These are phyloP conservation scores for Scatophagus argus DNA, from an alignment of 2,113 vertebrate genomes.

Conservation along the genomic window DNA sequence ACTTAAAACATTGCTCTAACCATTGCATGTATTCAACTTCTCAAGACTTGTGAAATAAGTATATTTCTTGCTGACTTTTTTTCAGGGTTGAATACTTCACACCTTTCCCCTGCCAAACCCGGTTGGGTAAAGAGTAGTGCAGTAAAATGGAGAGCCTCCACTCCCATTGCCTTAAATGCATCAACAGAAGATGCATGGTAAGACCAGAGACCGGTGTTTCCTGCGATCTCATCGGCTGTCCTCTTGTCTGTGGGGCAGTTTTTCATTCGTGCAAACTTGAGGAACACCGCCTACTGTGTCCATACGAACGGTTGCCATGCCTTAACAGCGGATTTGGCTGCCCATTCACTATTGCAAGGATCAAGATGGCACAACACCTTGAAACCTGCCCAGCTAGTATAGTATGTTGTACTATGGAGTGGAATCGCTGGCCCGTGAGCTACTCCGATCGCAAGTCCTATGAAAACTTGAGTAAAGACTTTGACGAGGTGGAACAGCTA, in stretches of 20 bases:
- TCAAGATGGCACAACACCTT: conserved; percentile 95
- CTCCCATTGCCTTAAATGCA: conserved; percentile 93
- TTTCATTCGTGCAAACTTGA: conserved; percentile 95
- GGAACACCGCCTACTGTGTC: conserved; percentile 94
- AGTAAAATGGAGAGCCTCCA: conserved; percentile 91
- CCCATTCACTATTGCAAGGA: conserved; percentile 90
- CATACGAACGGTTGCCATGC: conserved; percentile 95
- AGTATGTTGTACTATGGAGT: conserved; percentile 99
- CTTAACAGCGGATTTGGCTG: conserved; percentile 95
- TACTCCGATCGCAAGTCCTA: conserved; percentile 97
- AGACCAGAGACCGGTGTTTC: conserved; percentile 90
- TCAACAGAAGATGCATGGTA: conserved; percentile 95
- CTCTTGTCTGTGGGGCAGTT: conserved; percentile 95
- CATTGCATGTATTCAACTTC: no score
- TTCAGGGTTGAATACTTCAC: conserved; percentile 47
- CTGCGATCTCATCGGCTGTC: conserved; percentile 95
- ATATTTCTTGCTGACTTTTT: neutral
- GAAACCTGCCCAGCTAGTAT: conserved; percentile 95
- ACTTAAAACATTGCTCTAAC: neutral
- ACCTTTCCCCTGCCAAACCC: neutral
- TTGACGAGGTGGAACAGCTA: conserved; percentile 95
- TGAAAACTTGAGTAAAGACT: conserved; percentile 95
- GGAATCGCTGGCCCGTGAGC: conserved; percentile 99
- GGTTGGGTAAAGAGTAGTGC: neutral
- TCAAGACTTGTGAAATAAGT: neutral